These are phyloP conservation scores for Galleria mellonella DNA, from an alignment of 1,140 invertebrate species.

Conservation along the genomic window DNA sequence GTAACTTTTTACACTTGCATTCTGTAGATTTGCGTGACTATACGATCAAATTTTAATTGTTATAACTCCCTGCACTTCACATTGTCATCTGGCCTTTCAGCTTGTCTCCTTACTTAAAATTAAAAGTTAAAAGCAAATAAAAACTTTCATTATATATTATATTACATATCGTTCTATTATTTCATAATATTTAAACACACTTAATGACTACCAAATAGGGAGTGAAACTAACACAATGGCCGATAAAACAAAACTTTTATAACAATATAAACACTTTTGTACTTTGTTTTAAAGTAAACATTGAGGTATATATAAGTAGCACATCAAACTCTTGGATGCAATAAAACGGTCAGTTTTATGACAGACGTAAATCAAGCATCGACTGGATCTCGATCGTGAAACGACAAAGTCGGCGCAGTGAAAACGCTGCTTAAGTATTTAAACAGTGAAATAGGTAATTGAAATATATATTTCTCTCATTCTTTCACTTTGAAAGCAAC, in stretches of 20 bases:
- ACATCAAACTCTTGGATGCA: constrained; percentile 35
- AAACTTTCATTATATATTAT: neutral
- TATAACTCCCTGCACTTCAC: too few species aligned
- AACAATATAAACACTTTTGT: constrained; percentile 15
- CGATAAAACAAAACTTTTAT: constrained; percentile 25
- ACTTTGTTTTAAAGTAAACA: constrained; percentile 33
- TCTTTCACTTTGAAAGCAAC: too few species aligned
- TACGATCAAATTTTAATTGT: too few species aligned
- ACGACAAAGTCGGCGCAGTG: constrained; percentile 11
- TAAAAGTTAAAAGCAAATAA: too few species aligned
- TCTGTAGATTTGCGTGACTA: too few species aligned
- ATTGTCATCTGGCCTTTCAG: too few species aligned
- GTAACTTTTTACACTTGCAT: too few species aligned
- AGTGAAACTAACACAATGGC: constrained; percentile 4
- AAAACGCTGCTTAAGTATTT: constrained; percentile 12
- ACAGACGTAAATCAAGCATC: constrained; percentile 40
- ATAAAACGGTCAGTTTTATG: constrained; percentile 48
- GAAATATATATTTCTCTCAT: neutral
- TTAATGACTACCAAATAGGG: neutral
- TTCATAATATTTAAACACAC: neutral
- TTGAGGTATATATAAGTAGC: constrained; percentile 30
- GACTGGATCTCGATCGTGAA: constrained; percentile 12
- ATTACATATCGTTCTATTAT: neutral
- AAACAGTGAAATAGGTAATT: neutral
- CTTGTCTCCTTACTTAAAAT: too few species aligned